Conservation (phyloP, 2,113 vertebrate genomes). For the Papio anubis region DNA sequence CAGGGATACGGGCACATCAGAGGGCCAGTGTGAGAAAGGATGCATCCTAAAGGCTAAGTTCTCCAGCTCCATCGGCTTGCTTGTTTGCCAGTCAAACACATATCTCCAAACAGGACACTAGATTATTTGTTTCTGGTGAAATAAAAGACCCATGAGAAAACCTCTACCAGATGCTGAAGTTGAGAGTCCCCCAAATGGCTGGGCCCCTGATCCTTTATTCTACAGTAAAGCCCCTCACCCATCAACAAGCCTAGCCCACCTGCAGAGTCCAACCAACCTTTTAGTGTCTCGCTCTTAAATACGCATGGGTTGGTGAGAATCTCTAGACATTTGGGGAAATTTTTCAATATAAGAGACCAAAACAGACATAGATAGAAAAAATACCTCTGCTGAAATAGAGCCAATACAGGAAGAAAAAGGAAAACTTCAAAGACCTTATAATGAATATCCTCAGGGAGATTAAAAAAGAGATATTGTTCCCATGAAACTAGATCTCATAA, state of each 20-base stretch:
- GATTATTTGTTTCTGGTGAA: background rate
- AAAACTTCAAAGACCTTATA: background rate
- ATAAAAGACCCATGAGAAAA: background rate
- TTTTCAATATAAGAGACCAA: background rate
- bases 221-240: background rate
- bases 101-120: background rate
- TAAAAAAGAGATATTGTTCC: background rate
- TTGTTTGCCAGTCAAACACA: background rate
- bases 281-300: background rate
- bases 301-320: background rate
- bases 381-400: background rate
- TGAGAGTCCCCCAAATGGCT: background rate
- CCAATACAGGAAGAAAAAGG: background rate
- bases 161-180: background rate
- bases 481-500: background rate
- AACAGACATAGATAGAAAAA: background rate
- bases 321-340: background rate
- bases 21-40: no score
- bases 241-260: background rate
- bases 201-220: background rate
- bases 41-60: no score
- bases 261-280: background rate
- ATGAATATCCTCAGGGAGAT: background rate
- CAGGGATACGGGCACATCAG: background rate
- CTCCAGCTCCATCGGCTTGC: background rate